These are phyloP conservation scores for Steromphala cineraria DNA, from an alignment of 2,888 invertebrate species.

Conservation along the genomic window DNA sequence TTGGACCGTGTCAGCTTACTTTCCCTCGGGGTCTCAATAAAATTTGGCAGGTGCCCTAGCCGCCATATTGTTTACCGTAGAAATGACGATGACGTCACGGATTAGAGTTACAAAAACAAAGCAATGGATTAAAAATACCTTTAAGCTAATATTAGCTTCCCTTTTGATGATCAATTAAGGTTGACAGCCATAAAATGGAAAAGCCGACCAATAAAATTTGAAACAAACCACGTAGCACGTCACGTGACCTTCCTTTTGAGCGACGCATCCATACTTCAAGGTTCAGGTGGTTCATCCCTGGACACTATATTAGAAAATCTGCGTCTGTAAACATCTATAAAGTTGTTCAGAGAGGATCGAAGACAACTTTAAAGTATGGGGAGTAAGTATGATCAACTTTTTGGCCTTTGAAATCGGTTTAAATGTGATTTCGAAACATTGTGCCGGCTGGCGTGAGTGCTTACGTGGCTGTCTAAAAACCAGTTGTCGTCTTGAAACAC, in stretches of 20 bases:
- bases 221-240: slow-evolving; percentile 37
- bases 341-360: not conserved
- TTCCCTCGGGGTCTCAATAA: not conserved
- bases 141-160: not conserved
- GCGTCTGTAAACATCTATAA: slow-evolving; percentile 14
- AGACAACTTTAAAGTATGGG: not conserved
- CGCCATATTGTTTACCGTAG: slow-evolving; percentile 35
- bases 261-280: slow-evolving; percentile 36
- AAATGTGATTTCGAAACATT: not conserved
- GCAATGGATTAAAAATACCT: not conserved
- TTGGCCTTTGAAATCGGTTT: not conserved
- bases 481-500: not conserved
- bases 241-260: slow-evolving; percentile 47
- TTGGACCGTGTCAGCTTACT: not conserved
- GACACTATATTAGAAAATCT: not conserved
- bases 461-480: slow-evolving; percentile 1
- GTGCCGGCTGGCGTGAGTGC: not conserved
- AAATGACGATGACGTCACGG: slow-evolving; percentile 28
- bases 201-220: not conserved
- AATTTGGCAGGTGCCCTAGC: not conserved
- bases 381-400: not conserved
- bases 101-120: not conserved
- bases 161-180: not conserved
- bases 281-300: slow-evolving; percentile 4
- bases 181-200: not conserved